A percentile compares a stretch with the other conserved stretches of the same genome.
Evolutionary conservation across 1,140 invertebrate species (phyloP).

Genomic region (Leptinotarsa undecemlineata): DNA sequence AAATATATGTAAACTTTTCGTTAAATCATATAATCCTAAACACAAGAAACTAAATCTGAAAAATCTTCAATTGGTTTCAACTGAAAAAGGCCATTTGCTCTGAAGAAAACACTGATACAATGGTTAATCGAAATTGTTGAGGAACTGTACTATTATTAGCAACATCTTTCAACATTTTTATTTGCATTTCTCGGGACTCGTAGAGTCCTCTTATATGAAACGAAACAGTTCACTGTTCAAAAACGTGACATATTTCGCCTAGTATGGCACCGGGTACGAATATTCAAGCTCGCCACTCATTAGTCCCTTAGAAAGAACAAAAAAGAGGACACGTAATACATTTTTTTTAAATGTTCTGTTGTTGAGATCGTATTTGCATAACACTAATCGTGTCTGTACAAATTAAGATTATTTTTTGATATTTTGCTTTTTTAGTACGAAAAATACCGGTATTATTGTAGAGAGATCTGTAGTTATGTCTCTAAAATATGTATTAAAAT

Average conservation of each 20-base stretch:
- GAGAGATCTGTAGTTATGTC: conserved; percentile 41
- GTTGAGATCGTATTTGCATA: background rate
- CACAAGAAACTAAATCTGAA: too few species aligned
- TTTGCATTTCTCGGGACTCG: conserved; percentile 51
- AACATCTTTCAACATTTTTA: conserved; percentile 53
- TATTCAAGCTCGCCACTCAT: conserved; percentile 48
- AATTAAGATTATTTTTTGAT: conserved; percentile 41
- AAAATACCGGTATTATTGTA: conserved; percentile 43
- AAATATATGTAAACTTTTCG: too few species aligned
- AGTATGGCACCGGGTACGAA: conserved; percentile 47
- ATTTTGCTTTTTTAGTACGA: conserved; percentile 43
- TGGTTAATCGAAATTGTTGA: conserved; percentile 47
- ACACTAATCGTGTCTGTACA: conserved; percentile 37
- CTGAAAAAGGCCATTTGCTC: too few species aligned
- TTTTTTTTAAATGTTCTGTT: conserved; percentile 27
- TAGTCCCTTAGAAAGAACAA: conserved; percentile 27
- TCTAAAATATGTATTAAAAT: conserved; percentile 21
- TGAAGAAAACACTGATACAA: too few species aligned
- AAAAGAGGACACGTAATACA: conserved; percentile 7
- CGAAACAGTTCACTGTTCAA: background rate
- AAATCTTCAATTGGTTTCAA: too few species aligned
- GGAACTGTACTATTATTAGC: conserved; percentile 54
- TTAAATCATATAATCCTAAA: too few species aligned
- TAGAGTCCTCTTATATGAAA: conserved; percentile 43
- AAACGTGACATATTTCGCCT: conserved; percentile 18